These are phyloP conservation scores for Peucedramus taeniatus DNA, from an alignment of 2,113 vertebrate species.

Conservation along the genomic window DNA sequence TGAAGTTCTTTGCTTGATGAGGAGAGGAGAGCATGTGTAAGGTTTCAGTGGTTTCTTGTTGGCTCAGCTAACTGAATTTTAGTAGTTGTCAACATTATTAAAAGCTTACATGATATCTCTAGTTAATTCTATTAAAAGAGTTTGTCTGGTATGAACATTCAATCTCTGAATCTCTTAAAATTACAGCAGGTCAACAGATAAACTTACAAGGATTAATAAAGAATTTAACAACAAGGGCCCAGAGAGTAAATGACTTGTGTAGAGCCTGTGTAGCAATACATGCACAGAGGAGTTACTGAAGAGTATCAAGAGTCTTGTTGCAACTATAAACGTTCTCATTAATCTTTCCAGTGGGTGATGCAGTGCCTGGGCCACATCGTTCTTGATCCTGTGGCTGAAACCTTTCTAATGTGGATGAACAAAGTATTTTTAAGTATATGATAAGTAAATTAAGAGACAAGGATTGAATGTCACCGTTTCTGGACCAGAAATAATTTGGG, in stretches of 20 bases:
- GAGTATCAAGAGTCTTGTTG: not conserved
- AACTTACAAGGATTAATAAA: not conserved
- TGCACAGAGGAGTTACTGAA: not conserved
- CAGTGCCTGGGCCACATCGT: rapidly evolving
- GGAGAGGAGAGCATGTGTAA: not conserved
- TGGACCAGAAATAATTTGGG: not conserved
- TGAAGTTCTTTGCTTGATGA: not conserved
- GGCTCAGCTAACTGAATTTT: not conserved
- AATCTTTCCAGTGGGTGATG: not conserved
- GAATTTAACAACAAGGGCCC: not conserved
- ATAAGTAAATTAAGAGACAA: not conserved
- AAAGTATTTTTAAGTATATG: not conserved
- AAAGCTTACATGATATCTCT: not conserved
- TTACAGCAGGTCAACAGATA: not conserved
- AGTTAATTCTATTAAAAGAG: not conserved
- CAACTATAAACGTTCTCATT: not conserved
- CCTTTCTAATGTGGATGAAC: not conserved
- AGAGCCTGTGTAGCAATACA: not conserved
- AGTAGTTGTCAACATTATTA: not conserved
- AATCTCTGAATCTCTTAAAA: not conserved
- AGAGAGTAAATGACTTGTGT: not conserved
- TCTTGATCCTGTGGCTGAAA: not conserved
- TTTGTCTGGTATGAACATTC: not conserved
- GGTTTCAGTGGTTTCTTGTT: not conserved
- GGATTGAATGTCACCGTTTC: not conserved